Evolutionary conservation across 2,888 invertebrate genomes (phyloP), one percentile per base, ranked within the genome.

Genomic region (Chymomyza amoena): DNA sequence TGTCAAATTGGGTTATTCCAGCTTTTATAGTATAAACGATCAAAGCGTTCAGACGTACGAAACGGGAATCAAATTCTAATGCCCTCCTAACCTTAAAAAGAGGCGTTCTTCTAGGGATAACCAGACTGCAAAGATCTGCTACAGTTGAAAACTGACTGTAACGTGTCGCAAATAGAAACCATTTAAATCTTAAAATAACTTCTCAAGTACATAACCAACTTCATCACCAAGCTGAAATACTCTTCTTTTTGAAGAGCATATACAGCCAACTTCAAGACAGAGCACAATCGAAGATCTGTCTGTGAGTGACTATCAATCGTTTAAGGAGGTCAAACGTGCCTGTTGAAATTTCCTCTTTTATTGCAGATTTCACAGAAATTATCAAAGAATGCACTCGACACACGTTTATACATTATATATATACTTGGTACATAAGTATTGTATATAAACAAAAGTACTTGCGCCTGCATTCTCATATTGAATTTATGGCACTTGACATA

Each of bases 311-410:
- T 77, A 66, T 68, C 72, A 66, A 76, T 71, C 72, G 76, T 61
- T 77, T 72, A 73, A 72, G 61, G 69, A 77, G 81, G 77, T 79
- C 84, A 77, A 63, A 62, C 20, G 60, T 57, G 32, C 28, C 15
- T 18, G 20, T 25, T 57, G 16, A 20, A 57, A 57, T 57, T 57
- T 57, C 57, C 57, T 25, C 28, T 15, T 57, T 54, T 54, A 54
- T 54, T 54, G 54, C 54, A 9, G 9, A 20, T 54, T 45, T 45
- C 39, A 45, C 39, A 10, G 39, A 45, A 45, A 45, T 45, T 45
- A 45, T 45, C 39, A 13, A 45, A 45, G 39, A 45, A 45, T 45
- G 39, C 39, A 45, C 39, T 45, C 39, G 39, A 45, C 39, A 45
- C 39, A 45, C 39, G 39, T 13, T 45, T 2, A 7, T 45, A 45